Base-by-base conservation (phyloP, 2,113 vertebrate species). In the Notothenia coriiceps region DNA sequence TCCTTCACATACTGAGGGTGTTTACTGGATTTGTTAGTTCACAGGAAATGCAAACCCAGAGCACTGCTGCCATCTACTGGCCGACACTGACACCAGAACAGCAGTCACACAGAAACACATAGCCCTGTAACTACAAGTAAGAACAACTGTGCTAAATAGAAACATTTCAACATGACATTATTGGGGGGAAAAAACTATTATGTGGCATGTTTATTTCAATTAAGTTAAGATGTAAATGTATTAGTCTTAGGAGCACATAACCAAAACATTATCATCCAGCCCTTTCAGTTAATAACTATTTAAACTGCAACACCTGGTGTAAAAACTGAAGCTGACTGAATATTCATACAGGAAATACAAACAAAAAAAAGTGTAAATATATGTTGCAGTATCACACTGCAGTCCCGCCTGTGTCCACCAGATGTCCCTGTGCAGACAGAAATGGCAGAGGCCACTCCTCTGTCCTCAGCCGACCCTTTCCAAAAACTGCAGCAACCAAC, bases 41-140 rank as follows among this genome's bases (percentile, higher is more conserved):
- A 29, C 29, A 29, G 35, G 49, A 15, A 50, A 14, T 15, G 49
- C 49, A 50, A 50, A 50, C 15, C 49, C 50, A 82, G 89, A 82
- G 71, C 75, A 52, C 89, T 94, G 92, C 92, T 92, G 88, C 93
- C 93, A 92, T 92, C 93, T 94, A 77, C 89, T 92, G 93, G 91
- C 8, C 51, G 0, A 44, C 4, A 6, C 2, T 0, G 47, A 57
- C 56, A 62, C 47, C 67, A 77, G 50, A 56, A 7, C 80, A 63
- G 70, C 70, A 11, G 43, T 10, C 66, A 17, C 15, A 10, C 46
- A 59, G 67, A 46, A 17, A 11, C 74, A 29, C 0, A 0, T 13
- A 49, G 54, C 60, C n/a, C 22, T 12, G 46, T 13, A 59, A 5
- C 9, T 35, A 12, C 14, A 33, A 6, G 5, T 1, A 3, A 57